phyloP scores from a whole-genome alignment of 2,888 invertebrate genomes.

The Chromoteleia sp. region DNA sequence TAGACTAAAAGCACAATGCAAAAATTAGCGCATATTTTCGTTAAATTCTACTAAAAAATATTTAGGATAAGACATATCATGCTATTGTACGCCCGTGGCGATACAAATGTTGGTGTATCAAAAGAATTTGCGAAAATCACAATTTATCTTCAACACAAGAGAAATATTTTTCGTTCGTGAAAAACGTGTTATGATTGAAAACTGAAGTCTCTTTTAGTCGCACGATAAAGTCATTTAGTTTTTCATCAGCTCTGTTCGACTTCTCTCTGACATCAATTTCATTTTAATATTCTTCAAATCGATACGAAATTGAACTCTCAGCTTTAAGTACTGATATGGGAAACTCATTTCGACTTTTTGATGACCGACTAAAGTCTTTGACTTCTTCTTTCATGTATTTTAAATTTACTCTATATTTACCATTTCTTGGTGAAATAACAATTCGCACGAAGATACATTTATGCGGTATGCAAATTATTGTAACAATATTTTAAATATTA shows the following conservation, averaged over 20 bases:
- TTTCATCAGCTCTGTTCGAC: constrained; percentile 68
- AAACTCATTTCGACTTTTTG: constrained; percentile 68
- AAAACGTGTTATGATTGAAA: constrained; percentile 68
- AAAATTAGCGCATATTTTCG: neutral
- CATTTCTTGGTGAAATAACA: constrained; percentile 23
- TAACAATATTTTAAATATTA: neutral
- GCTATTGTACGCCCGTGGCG: neutral
- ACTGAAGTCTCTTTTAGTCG: constrained; percentile 67
- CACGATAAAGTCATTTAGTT: constrained; percentile 68
- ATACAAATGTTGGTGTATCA: constrained; percentile 40
- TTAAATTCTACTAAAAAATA: constrained; percentile 11
- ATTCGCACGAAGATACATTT: neutral
- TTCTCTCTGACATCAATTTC: constrained; percentile 69
- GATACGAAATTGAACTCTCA: constrained; percentile 69
- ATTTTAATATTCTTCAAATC: constrained; percentile 69
- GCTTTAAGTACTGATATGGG: constrained; percentile 66
- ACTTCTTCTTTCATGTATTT: constrained; percentile 50
- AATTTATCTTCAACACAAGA: constrained; percentile 58
- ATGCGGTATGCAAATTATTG: neutral
- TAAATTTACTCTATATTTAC: constrained; percentile 32
- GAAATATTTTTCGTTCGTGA: constrained; percentile 63
- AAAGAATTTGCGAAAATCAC: constrained; percentile 59
- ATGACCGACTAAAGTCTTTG: constrained; percentile 52
- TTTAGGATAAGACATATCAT: constrained; percentile 28
- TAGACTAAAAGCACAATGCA: neutral